Base-by-base conservation (phyloP, 2,113 vertebrate genomes). In the Syrmaticus mikado region DNA sequence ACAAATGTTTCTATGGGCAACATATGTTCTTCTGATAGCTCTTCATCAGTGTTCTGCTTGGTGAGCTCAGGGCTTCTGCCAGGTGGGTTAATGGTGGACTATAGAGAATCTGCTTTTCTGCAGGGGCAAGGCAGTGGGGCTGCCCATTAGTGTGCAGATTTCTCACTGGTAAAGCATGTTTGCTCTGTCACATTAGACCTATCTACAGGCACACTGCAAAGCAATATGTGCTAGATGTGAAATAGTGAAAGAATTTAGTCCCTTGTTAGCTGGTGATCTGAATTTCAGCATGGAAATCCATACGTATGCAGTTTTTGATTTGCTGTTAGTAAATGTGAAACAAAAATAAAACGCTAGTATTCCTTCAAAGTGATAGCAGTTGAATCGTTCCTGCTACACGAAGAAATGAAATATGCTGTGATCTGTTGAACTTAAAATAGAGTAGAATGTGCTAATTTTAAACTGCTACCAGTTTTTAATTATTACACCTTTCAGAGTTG, bases 311-410 rank as follows among this genome's bases (percentile, higher is more conserved):
- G 10, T 2, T 5, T 74, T 87, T 89, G 40, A 82, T 91, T 82
- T 92, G 72, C 75, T 91, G 55, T 91, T 83, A 73, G 75, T 85
- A 83, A 93, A 57, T 60, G 70, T 90, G 87, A 95, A 92, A 92
- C 64, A 78, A 92, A 92, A 87, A 68, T 82, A 92, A 86, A 38
- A 38, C 66, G 38, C 61, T 80, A 74, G 66, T 89, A 74, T 82
- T 85, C 50, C 61, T 50, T 89, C 67, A n/a, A 80, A 50, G 57
- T 55, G 65, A 61, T 92, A 95, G 75, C 3, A 3, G 75, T 84
- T 94, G 58, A 93, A 83, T 88, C 75, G 41, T 40, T 82, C 20
- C n/a, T 72, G 34, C 84, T 87, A 28, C 36, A 45, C 40, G n/a
- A 83, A 86, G 68, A 86, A 90, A 88, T 68, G 20, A 86, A 66